Evolutionary conservation across 2,797 vertebrate genomes (phyloP).

Genomic region (Eulemur rubriventer): DNA sequence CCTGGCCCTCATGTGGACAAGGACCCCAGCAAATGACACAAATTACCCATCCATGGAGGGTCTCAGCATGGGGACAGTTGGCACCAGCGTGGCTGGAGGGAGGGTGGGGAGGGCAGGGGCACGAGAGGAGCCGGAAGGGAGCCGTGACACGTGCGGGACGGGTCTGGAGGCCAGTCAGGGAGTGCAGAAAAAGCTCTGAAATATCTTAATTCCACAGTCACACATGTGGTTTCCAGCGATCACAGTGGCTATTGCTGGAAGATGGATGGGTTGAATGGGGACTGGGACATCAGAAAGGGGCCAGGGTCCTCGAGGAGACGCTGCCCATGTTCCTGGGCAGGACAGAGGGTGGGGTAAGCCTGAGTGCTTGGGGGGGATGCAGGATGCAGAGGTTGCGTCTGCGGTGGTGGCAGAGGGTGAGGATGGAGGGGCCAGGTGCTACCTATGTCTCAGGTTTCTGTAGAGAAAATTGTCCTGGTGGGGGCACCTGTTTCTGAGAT

Average conservation of each 20-base stretch:
- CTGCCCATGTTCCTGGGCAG: rapidly evolving
- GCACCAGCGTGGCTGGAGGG: no score
- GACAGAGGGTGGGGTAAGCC: rapidly evolving
- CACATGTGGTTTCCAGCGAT: background rate
- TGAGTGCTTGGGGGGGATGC: rapidly evolving
- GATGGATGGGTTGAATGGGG: rapidly evolving
- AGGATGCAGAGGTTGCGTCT: no score
- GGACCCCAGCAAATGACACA: background rate
- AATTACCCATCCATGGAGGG: rapidly evolving
- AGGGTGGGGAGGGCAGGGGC: rapidly evolving
- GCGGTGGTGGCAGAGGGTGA: rapidly evolving
- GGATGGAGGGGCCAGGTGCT: rapidly evolving
- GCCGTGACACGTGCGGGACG: rapidly evolving
- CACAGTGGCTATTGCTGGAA: no score
- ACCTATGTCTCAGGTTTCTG: background rate
- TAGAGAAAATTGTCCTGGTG: rapidly evolving
- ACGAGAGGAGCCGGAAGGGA: rapidly evolving
- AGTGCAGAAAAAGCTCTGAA: background rate
- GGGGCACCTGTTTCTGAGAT: background rate
- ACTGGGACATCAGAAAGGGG: rapidly evolving
- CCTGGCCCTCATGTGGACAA: background rate
- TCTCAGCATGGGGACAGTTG: background rate
- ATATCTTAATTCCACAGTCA: background rate
- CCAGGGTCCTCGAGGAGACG: rapidly evolving
- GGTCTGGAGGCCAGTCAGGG: no score